These are phyloP conservation scores for Falco naumanni DNA, from an alignment of 2,797 vertebrate species.

Conservation along the genomic window DNA sequence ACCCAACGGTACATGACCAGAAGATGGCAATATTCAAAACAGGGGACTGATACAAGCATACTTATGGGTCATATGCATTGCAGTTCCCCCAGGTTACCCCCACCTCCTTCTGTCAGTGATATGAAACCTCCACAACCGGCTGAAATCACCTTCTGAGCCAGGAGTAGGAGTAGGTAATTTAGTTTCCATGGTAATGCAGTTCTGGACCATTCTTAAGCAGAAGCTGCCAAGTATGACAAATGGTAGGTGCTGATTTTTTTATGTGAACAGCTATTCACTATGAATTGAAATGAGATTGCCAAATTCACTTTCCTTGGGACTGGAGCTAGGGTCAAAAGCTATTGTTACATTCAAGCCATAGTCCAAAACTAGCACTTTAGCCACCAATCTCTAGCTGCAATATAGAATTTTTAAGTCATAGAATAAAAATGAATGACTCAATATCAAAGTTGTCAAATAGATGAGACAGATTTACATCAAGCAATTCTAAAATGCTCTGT, in stretches of 20 bases:
- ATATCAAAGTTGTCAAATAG: slow-evolving; percentile 43
- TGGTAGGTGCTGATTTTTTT: slow-evolving; percentile 70
- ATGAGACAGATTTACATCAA: slow-evolving; percentile 52
- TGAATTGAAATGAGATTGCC: slow-evolving; percentile 65
- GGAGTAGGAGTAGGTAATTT: slow-evolving; percentile 68
- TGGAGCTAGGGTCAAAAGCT: slow-evolving; percentile 38
- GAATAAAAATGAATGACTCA: slow-evolving; percentile 56
- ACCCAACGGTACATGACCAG: neutral
- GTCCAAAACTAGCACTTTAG: slow-evolving; percentile 14
- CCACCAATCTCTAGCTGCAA: slow-evolving; percentile 23
- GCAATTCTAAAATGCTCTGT: slow-evolving; percentile 55
- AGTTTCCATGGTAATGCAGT: slow-evolving; percentile 66
- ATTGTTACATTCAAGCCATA: slow-evolving; percentile 35
- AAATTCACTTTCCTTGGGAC: slow-evolving; percentile 46
- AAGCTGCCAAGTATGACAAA: slow-evolving; percentile 67
- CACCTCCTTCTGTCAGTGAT: neutral
- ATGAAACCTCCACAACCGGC: slow-evolving; percentile 27
- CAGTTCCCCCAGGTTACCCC: slow-evolving; percentile 1
- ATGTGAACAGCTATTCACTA: slow-evolving; percentile 65
- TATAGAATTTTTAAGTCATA: slow-evolving; percentile 59
- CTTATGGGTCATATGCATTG: neutral
- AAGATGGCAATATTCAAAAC: neutral
- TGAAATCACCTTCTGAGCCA: slow-evolving; percentile 74
- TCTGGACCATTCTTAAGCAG: slow-evolving; percentile 65
- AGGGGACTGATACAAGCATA: neutral